Conservation (phyloP, 1,140 invertebrate genomes). For the Oryctes rhinoceros region DNA sequence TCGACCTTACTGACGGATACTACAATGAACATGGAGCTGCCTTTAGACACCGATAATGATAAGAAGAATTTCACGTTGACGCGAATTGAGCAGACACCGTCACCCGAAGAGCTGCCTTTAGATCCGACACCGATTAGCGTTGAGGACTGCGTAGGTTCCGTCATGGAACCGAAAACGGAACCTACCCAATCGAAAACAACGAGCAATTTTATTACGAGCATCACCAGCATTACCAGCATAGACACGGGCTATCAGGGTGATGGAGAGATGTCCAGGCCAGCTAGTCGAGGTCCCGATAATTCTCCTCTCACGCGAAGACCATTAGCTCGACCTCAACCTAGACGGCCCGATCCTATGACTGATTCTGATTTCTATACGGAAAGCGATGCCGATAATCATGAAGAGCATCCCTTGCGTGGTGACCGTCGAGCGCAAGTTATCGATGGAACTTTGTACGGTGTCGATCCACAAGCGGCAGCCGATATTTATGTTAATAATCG, state of each 20-base stretch:
- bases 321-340: conserved; percentile 53
- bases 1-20: conserved; percentile 60
- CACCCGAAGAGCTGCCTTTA: conserved; percentile 81
- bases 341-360: conserved; percentile 82
- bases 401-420: conserved; percentile 71
- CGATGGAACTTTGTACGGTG: conserved; percentile 83
- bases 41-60: conserved; percentile 59
- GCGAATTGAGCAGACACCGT: conserved; percentile 77
- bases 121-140: conserved; percentile 68
- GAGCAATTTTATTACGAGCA: conserved; percentile 79
- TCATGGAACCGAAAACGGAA: conserved; percentile 64
- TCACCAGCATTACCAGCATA: conserved; percentile 84
- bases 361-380: conserved; percentile 90
- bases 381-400: conserved; percentile 82
- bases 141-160: conserved; percentile 47
- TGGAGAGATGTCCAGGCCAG: conserved; percentile 82
- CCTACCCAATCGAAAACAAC: conserved; percentile 67
- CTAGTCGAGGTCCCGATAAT: conserved; percentile 77
- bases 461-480: conserved; percentile 62
- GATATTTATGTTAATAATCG: conserved; percentile 63
- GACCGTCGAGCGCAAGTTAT: conserved; percentile 81
- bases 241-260: conserved; percentile 88
- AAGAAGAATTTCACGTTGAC: conserved; percentile 49
- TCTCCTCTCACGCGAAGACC: conserved; percentile 64
- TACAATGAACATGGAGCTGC: conserved; percentile 68